These are phyloP conservation scores for Borostomias antarcticus DNA, from an alignment of 2,797 vertebrate genomes.

Conservation along the genomic window DNA sequence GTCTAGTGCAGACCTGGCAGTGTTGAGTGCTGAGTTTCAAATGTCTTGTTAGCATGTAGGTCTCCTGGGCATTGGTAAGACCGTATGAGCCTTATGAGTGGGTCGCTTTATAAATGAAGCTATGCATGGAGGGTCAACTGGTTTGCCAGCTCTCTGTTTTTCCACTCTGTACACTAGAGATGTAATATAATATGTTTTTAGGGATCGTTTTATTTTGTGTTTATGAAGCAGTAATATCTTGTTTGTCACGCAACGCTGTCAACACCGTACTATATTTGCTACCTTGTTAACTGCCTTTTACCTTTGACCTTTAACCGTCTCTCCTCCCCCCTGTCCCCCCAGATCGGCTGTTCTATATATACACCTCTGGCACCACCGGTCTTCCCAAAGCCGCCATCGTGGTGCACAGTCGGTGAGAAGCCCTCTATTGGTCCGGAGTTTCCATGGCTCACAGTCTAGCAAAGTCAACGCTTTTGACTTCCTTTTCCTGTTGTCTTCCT, in stretches of 20 bases:
- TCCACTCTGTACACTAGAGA: not conserved
- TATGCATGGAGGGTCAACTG: not conserved
- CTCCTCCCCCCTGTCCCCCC: constrained; percentile 22
- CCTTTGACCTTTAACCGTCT: no score
- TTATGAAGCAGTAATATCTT: no score
- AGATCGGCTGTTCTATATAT: constrained; percentile 92
- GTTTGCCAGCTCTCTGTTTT: not conserved
- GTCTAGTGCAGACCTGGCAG: no score
- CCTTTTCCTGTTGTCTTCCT: not conserved
- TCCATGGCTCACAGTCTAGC: not conserved
- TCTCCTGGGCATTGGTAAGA: no score
- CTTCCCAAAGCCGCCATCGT: constrained; percentile 91
- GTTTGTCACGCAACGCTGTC: no score
- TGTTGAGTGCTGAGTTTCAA: no score
- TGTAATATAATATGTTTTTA: not conserved
- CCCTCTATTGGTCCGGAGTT: constrained; percentile 12
- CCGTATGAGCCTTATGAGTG: no score
- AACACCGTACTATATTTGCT: no score
- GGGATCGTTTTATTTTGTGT: not conserved
- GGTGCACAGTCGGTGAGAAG: constrained; percentile 89
- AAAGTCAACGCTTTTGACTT: no score
- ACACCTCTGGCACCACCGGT: constrained; percentile 91
- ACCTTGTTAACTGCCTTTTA: no score
- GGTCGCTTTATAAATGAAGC: not conserved
- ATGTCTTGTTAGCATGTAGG: no score